Base-by-base conservation (phyloP, 2,113 vertebrate genomes). In the Etheostoma cragini region DNA sequence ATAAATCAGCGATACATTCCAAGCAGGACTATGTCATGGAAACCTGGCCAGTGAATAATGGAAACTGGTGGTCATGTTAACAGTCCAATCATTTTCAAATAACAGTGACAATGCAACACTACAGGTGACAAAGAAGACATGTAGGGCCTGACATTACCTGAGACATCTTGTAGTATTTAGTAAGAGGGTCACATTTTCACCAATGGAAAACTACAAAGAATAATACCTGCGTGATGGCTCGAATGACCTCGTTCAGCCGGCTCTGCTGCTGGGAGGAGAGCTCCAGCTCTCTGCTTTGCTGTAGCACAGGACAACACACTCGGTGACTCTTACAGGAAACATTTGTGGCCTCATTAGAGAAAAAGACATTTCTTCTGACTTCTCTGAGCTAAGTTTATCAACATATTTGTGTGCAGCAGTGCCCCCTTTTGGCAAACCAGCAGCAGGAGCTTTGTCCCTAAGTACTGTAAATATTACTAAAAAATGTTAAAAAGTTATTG, bases 181-280 rank as follows among this genome's bases (percentile, higher is more conserved):
- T 35, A 33, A 45, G 3, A 42, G 19, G 17, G 24, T 52, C 15
- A 75, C 35, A 64, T 45, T 22, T 30, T 46, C 54, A 53, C 6
- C 1, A 14, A 0, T 13, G 26, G 13, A 47, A n/a, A 35, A 54
- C 13, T 1, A 13, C 3, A 38, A 22, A 22, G 2, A 30, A 33
- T 13, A 30, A 45, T 46, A 98, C 98, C 96, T 99, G 97, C 66
- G 95, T 97, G 81, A 98, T 85, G 46, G 96, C 93, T 89, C 95
- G 94, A 24, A 99, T 97, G 6, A 98, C 97, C 94, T 99, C 98
- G 61, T 97, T 98, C 53, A 98, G 92, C 82, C 95, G 92, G 88
- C 83, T 93, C 87, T 98, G 98, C 91, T 96, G 97, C 67, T 96
- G 95, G 15, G 97, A 94, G 3, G 96, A 95, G 49, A 96, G 96